These are phyloP conservation scores for Hemitrygon akajei DNA, from an alignment of 2,797 vertebrate genomes.

Conservation along the genomic window DNA sequence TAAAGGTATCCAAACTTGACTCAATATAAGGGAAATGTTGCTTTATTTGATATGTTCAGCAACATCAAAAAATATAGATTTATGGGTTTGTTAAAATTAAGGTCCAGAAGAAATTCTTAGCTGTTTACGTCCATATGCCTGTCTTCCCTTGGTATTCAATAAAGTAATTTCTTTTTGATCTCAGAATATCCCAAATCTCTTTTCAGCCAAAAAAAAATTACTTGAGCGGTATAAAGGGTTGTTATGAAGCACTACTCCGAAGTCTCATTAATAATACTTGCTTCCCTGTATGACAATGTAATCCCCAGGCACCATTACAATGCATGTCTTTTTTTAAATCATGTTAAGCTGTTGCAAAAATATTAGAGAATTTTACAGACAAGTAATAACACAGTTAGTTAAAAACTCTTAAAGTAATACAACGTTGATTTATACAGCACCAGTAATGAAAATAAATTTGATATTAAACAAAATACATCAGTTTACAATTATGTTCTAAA, in stretches of 20 bases:
- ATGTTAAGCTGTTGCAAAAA: neutral
- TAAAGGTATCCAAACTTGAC: too few species aligned
- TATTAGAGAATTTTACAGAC: neutral
- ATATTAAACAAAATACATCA: neutral
- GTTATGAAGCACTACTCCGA: neutral
- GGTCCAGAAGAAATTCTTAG: neutral
- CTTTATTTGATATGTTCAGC: too few species aligned
- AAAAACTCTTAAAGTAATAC: neutral
- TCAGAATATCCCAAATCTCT: neutral
- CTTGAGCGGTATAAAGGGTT: neutral
- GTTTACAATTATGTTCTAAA: conserved; percentile 8
- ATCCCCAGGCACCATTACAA: neutral
- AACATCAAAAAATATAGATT: neutral
- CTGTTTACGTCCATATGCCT: neutral
- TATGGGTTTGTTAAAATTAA: neutral
- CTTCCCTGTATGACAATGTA: neutral
- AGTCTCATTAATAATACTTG: neutral
- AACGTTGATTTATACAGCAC: neutral
- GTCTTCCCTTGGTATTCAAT: neutral
- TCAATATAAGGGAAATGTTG: too few species aligned
- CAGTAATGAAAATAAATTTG: neutral
- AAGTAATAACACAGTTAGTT: neutral
- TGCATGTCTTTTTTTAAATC: neutral
- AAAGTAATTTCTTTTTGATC: neutral
- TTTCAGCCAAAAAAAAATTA: neutral